Evolutionary conservation across 2,113 vertebrate species (phyloP).

Genomic region (Nicator chloris): DNA sequence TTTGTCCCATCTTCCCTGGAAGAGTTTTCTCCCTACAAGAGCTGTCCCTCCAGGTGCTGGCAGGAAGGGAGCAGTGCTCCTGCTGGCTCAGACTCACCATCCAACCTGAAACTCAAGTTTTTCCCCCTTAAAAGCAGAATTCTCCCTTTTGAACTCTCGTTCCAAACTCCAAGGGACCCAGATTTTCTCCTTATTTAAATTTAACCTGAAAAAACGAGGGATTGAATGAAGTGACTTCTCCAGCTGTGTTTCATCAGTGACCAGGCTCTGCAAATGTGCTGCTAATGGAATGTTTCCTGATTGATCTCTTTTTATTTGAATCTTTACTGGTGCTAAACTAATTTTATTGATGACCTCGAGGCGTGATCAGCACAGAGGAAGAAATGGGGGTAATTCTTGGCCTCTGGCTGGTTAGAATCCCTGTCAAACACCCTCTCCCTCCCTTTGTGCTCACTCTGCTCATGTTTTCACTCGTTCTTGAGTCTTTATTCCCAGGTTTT

Average conservation of each 20-base stretch:
- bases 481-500: conserved; percentile 39
- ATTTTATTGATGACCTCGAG: background rate
- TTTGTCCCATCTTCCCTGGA: background rate
- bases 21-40: background rate
- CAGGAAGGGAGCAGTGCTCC: background rate
- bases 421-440: background rate
- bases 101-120: background rate
- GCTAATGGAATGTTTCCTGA: background rate
- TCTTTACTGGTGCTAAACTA: background rate
- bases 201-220: background rate
- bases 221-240: background rate
- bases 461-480: background rate
- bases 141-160: background rate
- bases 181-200: background rate
- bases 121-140: background rate
- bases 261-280: background rate
- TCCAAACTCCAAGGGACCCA: background rate
- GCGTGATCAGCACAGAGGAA: background rate
- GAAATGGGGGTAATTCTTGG: background rate
- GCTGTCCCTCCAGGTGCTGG: background rate
- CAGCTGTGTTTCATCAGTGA: background rate
- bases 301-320: background rate
- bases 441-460: background rate
- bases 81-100: background rate
- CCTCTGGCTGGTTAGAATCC: background rate